Evolutionary conservation across 2,888 invertebrate genomes (phyloP).

Genomic region (Cynaeus angustus): DNA sequence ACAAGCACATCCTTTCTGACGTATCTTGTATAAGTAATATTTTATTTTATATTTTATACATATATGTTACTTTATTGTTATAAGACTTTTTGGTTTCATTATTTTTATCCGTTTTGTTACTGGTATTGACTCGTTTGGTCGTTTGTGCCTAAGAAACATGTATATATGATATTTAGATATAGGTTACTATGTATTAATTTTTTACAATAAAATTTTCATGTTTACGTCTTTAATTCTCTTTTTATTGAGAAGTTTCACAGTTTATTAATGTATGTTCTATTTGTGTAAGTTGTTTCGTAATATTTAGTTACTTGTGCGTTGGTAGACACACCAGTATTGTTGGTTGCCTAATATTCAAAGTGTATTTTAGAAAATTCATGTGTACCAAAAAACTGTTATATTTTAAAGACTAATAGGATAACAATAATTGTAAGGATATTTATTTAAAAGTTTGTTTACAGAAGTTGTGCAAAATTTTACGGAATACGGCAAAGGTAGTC

Average conservation of each 20-base stretch:
- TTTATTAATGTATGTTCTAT: too few relatives aligned
- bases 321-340: background rate
- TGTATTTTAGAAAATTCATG: too few relatives aligned
- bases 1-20: conserved; percentile 68
- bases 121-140: conserved; percentile 29
- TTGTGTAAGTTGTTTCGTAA: too few relatives aligned
- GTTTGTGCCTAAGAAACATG: conserved; percentile 53
- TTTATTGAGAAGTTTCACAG: background rate
- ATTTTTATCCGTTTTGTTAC: background rate
- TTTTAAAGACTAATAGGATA: too few relatives aligned
- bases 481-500: too few relatives aligned
- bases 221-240: background rate
- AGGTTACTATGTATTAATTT: conserved; percentile 31
- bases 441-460: too few relatives aligned
- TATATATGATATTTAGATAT: conserved; percentile 25
- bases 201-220: conserved; percentile 42
- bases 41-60: conserved; percentile 20
- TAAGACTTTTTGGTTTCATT: conserved; percentile 6
- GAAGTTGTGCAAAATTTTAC: too few relatives aligned
- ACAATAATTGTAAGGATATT: too few relatives aligned
- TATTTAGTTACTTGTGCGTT: too few relatives aligned
- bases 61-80: conserved; percentile 7
- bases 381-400: too few relatives aligned
- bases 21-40: conserved; percentile 49
- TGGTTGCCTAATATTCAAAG: background rate